A percentile compares a stretch with the other conserved stretches of the same genome.
These are phyloP conservation scores for Danio albolineatus DNA, from an alignment of 2,797 vertebrate species.

Conservation along the genomic window DNA sequence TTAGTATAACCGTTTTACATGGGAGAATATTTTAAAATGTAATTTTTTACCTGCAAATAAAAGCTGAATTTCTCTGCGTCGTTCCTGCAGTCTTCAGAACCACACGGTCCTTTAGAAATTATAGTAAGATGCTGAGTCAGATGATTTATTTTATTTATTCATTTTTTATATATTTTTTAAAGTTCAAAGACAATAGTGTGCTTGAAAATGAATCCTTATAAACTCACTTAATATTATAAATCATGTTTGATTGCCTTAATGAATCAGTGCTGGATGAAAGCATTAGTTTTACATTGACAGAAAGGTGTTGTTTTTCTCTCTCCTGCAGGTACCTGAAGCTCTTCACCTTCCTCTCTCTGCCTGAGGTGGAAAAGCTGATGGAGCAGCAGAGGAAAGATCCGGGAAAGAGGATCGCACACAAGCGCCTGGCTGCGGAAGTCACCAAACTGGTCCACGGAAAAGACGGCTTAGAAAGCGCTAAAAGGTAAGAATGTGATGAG, in stretches of 20 bases:
- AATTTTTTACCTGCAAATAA: neutral
- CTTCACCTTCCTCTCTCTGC: constrained; percentile 92
- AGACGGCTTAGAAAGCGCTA: constrained; percentile 91
- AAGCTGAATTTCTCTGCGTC: neutral
- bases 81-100: neutral
- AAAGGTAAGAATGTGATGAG: constrained; percentile 78
- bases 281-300: neutral
- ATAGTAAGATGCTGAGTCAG: neutral
- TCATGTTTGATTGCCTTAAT: neutral
- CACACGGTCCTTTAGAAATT: neutral
- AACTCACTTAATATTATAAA: neutral
- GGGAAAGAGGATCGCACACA: constrained; percentile 88
- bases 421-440: constrained; percentile 93
- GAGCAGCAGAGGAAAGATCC: constrained; percentile 87
- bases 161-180: too few species aligned
- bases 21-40: neutral
- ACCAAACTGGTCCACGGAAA: constrained; percentile 95
- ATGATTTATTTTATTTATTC: too few species aligned
- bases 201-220: neutral
- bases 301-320: neutral
- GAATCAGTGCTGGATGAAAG: neutral
- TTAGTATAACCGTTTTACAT: neutral
- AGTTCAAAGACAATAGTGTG: neutral
- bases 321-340: constrained; percentile 89
- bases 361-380: constrained; percentile 91